Evolutionary conservation across 1,140 invertebrate genomes (phyloP), one percentile per base, ranked within the genome.

Genomic region (Sitobion miscanthi): DNA sequence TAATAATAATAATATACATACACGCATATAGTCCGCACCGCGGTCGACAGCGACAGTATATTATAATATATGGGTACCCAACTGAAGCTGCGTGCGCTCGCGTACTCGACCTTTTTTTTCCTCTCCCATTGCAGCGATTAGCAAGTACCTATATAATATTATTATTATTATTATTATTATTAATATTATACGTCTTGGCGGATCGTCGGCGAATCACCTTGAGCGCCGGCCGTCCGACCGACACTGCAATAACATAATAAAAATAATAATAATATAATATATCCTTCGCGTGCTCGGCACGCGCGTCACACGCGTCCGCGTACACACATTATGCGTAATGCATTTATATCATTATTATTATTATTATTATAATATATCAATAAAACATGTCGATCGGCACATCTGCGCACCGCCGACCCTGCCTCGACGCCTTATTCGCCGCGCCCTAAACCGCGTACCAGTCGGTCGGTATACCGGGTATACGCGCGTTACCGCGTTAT

Each of bases 251-350:
- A 42, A 85, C 23, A 45, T 77, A 77, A n/a, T 77, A 77, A 42
- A 85, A 9, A 45, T 77, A 77, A n/a, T 77, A 77, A 77, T 77
- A 77, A 69, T 69, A 85, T 42, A 85, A 85, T 42, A 85, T 85
- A 85, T 85, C 83, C 83, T 85, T 85, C 83, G 83, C 83, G 83
- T 85, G 83, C 83, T 11, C 83, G 23, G 83, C 83, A 85, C 83
- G 83, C 83, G 83, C 23, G 83, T 85, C 83, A 85, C 83, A 85
- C 83, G 83, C 38, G 83, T 85, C 83, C 23, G 35, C 30, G 1
- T 17, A 14, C 62, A 83, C 20, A 38, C 23, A 38, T n/a, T 82
- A 82, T 83, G 52, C 52, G 20, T 54, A 21, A 21, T 83, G 35
- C 20, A 2, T 38, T 83, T 83, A 17, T n/a, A 69, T n/a, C n/a